Evolutionary conservation across 2,113 vertebrate species (phyloP).

Genomic region (Dolichotis patagonum): DNA sequence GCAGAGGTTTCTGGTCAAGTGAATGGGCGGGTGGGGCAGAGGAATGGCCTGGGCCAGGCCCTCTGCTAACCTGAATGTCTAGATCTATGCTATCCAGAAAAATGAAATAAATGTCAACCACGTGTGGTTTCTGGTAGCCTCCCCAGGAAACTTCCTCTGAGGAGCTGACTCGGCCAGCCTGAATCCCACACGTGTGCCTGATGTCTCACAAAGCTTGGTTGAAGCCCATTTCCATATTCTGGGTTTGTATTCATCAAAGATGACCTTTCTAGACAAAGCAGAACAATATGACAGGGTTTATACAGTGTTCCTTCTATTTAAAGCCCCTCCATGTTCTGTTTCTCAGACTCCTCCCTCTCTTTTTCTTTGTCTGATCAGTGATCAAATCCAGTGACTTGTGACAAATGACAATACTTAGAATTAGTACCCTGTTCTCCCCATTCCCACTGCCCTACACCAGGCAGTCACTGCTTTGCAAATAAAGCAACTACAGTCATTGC

Average conservation of each 20-base stretch:
- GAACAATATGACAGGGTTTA: rapidly evolving
- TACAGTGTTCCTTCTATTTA: not conserved
- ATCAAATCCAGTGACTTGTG: not conserved
- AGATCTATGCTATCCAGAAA: not conserved
- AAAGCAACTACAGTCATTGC: not conserved
- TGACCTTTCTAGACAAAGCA: not conserved
- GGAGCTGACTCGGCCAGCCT: not conserved
- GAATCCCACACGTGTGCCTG: not conserved
- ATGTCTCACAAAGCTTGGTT: not conserved
- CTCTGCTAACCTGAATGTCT: not conserved
- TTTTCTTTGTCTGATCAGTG: not conserved
- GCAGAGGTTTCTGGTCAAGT: not conserved
- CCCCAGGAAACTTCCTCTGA: not conserved
- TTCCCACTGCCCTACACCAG: no score
- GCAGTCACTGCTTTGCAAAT: not conserved
- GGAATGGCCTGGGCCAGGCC: no score
- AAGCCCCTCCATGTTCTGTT: not conserved
- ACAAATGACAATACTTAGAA: not conserved
- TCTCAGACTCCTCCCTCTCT: not conserved
- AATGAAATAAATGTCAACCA: not conserved
- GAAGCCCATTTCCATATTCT: no score
- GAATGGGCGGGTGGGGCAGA: not conserved
- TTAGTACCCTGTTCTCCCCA: not conserved
- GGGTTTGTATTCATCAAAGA: not conserved
- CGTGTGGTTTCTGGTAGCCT: not conserved